Evolutionary conservation across 2,113 vertebrate genomes (phyloP).

Genomic region (Tinamus guttatus): DNA sequence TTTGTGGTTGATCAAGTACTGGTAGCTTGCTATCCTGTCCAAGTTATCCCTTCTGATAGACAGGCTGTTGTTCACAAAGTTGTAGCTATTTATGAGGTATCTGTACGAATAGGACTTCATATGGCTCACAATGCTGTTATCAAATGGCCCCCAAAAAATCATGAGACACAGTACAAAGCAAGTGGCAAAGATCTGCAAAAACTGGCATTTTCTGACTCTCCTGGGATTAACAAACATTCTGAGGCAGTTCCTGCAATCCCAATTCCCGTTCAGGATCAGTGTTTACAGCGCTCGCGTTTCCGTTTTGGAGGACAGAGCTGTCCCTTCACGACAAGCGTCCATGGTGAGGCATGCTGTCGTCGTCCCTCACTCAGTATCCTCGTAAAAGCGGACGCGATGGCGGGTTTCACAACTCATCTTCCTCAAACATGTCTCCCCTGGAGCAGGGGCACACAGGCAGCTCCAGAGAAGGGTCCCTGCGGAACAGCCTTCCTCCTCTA

Average conservation of each 20-base stretch:
- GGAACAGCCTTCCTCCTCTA: background rate
- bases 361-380: background rate
- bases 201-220: slow-evolving; percentile 85
- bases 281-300: slow-evolving; percentile 16
- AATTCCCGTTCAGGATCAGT: slow-evolving; percentile 26
- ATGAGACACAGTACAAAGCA: slow-evolving; percentile 86
- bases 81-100: slow-evolving; percentile 90
- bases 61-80: slow-evolving; percentile 87
- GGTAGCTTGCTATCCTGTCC: slow-evolving; percentile 66
- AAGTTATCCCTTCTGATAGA: slow-evolving; percentile 76
- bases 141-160: slow-evolving; percentile 84
- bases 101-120: slow-evolving; percentile 90
- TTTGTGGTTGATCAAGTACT: slow-evolving; percentile 87
- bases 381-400: background rate
- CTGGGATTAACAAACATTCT: slow-evolving; percentile 88
- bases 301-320: background rate
- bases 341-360: slow-evolving; percentile 36
- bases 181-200: slow-evolving; percentile 83
- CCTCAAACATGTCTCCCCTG: background rate
- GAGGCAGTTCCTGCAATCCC: slow-evolving; percentile 60
- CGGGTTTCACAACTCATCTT: slow-evolving; percentile 51
- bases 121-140: slow-evolving; percentile 85
- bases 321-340: slow-evolving; percentile 46
- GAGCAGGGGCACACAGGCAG: background rate
- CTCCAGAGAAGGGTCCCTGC: background rate